These are phyloP conservation scores for Meandrusa payeni DNA, from an alignment of 2,888 invertebrate genomes.

Conservation along the genomic window DNA sequence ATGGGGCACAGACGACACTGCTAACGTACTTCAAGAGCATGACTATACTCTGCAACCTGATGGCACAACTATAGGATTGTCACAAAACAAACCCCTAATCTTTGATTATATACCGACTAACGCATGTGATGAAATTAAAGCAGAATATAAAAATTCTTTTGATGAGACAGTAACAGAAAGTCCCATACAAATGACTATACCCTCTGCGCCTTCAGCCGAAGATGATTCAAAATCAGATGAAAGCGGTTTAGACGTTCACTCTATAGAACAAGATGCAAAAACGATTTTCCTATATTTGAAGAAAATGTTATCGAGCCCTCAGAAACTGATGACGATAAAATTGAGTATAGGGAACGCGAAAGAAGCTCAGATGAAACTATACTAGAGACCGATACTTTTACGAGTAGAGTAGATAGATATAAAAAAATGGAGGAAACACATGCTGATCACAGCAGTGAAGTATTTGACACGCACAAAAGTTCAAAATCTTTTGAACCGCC, in stretches of 20 bases:
- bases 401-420: conserved; percentile 62
- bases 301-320: conserved; percentile 67
- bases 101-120: conserved; percentile 53
- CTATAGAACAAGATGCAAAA: conserved; percentile 70
- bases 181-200: conserved; percentile 47
- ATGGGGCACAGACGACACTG: conserved; percentile 41
- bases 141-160: conserved; percentile 49
- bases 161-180: conserved; percentile 42
- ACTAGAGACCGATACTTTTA: conserved; percentile 54
- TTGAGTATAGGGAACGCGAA: conserved; percentile 50
- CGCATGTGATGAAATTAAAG: conserved; percentile 62
- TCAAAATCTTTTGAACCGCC: conserved; percentile 31
- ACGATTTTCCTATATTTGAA: conserved; percentile 64
- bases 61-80: conserved; percentile 44
- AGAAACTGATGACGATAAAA: conserved; percentile 63
- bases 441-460: conserved; percentile 30
- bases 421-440: conserved; percentile 50
- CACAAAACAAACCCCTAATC: conserved; percentile 46
- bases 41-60: conserved; percentile 43
- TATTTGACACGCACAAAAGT: conserved; percentile 29
- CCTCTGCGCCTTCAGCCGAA: conserved; percentile 56
- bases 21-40: conserved; percentile 33
- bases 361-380: conserved; percentile 43
- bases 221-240: conserved; percentile 62
- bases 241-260: conserved; percentile 63